Evolutionary conservation across 2,888 invertebrate genomes (phyloP).

Genomic region (Oscheius sp.): DNA sequence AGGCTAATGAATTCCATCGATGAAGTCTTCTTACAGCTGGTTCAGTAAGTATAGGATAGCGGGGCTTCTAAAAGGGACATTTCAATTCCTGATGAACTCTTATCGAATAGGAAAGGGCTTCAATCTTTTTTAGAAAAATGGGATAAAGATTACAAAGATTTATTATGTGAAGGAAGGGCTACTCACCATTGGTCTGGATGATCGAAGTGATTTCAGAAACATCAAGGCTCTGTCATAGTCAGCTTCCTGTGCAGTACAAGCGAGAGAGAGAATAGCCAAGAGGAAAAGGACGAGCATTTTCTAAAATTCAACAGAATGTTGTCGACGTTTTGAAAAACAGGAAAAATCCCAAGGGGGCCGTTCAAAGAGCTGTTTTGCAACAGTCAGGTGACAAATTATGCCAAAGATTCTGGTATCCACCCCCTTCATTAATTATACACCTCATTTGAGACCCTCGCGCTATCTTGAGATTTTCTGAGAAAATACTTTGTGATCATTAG

Average conservation of each 20-base stretch:
- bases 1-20: conserved; percentile 29
- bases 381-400: not conserved
- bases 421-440: conserved; percentile 1
- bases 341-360: not conserved
- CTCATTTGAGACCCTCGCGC: not conserved
- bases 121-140: not conserved
- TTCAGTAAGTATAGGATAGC: conserved; percentile 35
- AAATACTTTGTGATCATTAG: not conserved
- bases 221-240: conserved; percentile 21
- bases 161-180: no score
- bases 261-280: not conserved
- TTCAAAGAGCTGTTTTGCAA: not conserved
- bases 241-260: conserved; percentile 16
- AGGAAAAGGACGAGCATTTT: conserved; percentile 14
- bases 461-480: conserved; percentile 7
- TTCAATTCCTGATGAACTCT: no score
- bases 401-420: not conserved
- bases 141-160: no score
- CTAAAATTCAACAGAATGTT: conserved; percentile 6
- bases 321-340: conserved; percentile 12
- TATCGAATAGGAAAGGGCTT: conserved; percentile 4
- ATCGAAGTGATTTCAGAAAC: conserved; percentile 25
- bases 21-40: conserved; percentile 32
- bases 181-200: conserved; percentile 24
- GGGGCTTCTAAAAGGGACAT: conserved; percentile 27